phyloP scores from a whole-genome alignment of 2,888 invertebrate genomes.

The Mongoloraphidia duomilia region DNA sequence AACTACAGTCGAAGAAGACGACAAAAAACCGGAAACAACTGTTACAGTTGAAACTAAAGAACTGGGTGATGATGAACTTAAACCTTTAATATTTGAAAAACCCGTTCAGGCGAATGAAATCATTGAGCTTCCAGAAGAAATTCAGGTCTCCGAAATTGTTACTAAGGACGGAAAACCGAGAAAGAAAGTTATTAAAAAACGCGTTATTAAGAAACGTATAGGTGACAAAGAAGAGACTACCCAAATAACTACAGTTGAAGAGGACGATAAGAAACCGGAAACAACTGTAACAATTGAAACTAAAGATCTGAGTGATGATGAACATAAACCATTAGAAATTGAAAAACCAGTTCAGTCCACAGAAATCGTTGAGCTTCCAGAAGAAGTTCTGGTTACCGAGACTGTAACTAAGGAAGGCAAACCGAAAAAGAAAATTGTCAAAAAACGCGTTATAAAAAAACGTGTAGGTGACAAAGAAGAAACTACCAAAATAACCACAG shows the following conservation, averaged over 20 bases:
- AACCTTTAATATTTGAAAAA: too few species aligned
- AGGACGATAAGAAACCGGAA: slow-evolving; percentile 23
- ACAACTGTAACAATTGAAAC: slow-evolving; percentile 17
- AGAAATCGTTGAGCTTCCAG: slow-evolving; percentile 18
- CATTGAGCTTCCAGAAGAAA: slow-evolving; percentile 20
- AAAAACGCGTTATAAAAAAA: slow-evolving; percentile 18
- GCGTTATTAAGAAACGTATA: slow-evolving; percentile 18
- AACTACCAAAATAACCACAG: slow-evolving; percentile 31
- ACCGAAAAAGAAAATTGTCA: slow-evolving; percentile 18
- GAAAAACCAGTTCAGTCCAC: slow-evolving; percentile 27
- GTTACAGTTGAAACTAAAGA: slow-evolving; percentile 20
- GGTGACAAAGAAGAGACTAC: slow-evolving; percentile 18
- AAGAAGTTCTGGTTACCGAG: slow-evolving; percentile 19
- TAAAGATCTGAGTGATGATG: slow-evolving; percentile 17
- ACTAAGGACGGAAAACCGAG: slow-evolving; percentile 17
- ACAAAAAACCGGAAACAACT: slow-evolving; percentile 20
- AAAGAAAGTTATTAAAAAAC: slow-evolving; percentile 21
- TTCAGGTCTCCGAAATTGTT: slow-evolving; percentile 16
- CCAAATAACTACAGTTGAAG: slow-evolving; percentile 20
- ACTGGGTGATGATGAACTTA: too few species aligned
- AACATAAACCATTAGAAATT: slow-evolving; percentile 19
- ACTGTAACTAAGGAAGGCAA: slow-evolving; percentile 19
- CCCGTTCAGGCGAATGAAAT: too few species aligned
- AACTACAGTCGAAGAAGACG: slow-evolving; percentile 23
- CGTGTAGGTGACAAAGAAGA: slow-evolving; percentile 22